Evolutionary conservation across 2,113 vertebrate genomes (phyloP).

Genomic region (Phalacrocorax brasilianus): DNA sequence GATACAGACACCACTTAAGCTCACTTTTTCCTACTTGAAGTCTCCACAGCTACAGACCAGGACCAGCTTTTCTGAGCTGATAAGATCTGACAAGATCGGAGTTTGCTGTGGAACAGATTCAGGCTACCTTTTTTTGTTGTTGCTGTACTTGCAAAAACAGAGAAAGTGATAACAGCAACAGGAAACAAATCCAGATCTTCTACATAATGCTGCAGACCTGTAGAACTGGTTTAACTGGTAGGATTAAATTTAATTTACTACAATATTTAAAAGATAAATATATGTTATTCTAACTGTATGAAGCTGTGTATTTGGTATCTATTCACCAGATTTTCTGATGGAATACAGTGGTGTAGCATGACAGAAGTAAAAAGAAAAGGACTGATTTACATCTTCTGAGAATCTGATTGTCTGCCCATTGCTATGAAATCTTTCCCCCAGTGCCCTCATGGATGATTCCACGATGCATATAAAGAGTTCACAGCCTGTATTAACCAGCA

Average conservation of each 20-base stretch:
- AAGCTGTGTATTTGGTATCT: background rate
- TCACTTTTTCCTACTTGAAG: background rate
- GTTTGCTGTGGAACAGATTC: background rate
- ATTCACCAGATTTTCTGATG: background rate
- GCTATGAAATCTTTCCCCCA: background rate
- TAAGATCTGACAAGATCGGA: constrained; percentile 51
- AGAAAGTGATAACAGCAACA: background rate
- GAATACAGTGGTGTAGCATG: background rate
- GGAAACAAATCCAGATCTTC: background rate
- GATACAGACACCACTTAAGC: background rate
- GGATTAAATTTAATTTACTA: background rate
- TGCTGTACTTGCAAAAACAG: background rate
- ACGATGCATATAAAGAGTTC: background rate
- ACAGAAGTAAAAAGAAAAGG: background rate
- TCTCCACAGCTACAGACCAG: background rate
- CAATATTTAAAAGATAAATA: background rate
- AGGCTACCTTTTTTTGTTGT: background rate
- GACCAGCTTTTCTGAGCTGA: constrained; percentile 4
- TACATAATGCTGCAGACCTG: background rate
- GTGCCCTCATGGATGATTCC: background rate
- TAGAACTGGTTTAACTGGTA: background rate
- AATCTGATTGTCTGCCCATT: background rate
- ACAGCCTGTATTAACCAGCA: background rate
- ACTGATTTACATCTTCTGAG: background rate
- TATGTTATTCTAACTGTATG: background rate